phyloP scores from a whole-genome alignment of 2,888 invertebrate genomes.

The Drosophila birchii region DNA sequence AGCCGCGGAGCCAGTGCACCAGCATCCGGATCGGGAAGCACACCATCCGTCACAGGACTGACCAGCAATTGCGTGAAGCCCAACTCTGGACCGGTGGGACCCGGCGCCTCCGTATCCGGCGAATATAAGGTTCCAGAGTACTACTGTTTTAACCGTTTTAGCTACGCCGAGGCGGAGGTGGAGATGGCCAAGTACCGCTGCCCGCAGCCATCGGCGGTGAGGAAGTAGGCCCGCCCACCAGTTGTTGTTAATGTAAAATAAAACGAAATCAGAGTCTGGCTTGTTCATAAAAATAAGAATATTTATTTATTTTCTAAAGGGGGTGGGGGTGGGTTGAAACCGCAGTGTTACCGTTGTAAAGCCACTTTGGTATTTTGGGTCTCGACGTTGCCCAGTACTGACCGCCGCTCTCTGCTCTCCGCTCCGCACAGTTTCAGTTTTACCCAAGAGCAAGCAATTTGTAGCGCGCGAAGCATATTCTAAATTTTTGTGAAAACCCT shows the following conservation, averaged over 20 bases:
- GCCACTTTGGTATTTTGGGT: background rate
- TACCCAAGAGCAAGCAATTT: constrained; percentile 12
- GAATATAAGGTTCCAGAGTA: constrained; percentile 95
- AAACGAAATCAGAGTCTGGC: constrained; percentile 46
- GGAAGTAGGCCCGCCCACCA: constrained; percentile 58
- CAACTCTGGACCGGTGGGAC: constrained; percentile 83
- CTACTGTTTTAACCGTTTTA: constrained; percentile 90
- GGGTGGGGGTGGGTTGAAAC: background rate
- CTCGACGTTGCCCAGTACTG: constrained; percentile 4
- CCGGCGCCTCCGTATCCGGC: constrained; percentile 84
- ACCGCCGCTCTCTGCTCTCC: constrained; percentile 18
- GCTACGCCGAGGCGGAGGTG: constrained; percentile 93
- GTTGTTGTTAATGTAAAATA: constrained; percentile 33
- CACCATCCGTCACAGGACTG: constrained; percentile 87
- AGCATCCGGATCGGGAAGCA: constrained; percentile 11
- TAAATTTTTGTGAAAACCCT: constrained; percentile 4
- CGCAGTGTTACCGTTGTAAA: background rate
- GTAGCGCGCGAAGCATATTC: constrained; percentile 26
- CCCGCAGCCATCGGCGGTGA: constrained; percentile 90
- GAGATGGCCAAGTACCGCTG: constrained; percentile 92
- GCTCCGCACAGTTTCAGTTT: constrained; percentile 16
- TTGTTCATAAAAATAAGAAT: constrained; percentile 18
- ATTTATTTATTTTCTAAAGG: constrained; percentile 8
- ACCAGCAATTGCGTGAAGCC: constrained; percentile 87
- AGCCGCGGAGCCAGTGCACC: constrained; percentile 13